A percentile compares a stretch with the other conserved stretches of the same genome.
Evolutionary conservation across 2,888 invertebrate genomes (phyloP).

Genomic region (Lampropteryx suffumata): DNA sequence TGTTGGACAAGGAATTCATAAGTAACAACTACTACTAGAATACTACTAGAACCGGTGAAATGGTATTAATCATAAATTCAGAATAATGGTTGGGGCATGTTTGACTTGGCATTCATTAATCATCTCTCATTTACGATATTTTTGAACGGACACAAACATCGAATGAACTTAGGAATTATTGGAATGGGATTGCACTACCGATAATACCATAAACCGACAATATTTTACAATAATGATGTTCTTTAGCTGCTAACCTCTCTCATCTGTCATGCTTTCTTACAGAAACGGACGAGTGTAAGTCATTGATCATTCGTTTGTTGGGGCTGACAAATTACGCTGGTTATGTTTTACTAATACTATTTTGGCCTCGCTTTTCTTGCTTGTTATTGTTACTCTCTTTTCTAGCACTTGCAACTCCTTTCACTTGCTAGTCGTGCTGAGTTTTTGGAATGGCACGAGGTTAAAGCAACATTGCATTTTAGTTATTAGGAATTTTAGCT

Average conservation of each 20-base stretch:
- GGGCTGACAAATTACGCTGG: slow-evolving; percentile 62
- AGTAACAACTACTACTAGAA: background rate
- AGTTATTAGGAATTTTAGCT: slow-evolving; percentile 9
- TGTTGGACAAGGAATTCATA: slow-evolving; percentile 16
- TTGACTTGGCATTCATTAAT: background rate
- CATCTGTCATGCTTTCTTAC: slow-evolving; percentile 80
- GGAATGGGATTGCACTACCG: slow-evolving; percentile 16
- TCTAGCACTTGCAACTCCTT: slow-evolving; percentile 20
- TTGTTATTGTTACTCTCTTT: slow-evolving; percentile 14
- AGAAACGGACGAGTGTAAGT: slow-evolving; percentile 82
- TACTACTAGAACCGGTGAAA: background rate
- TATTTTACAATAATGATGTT: slow-evolving; percentile 10
- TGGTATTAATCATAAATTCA: slow-evolving; percentile 1
- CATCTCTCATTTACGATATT: background rate
- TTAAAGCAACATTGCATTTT: slow-evolving; percentile 6
- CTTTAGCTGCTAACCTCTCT: slow-evolving; percentile 65
- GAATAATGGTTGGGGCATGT: slow-evolving; percentile 15
- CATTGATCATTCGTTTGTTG: slow-evolving; percentile 61
- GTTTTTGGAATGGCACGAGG: slow-evolving; percentile 23
- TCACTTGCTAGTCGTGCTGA: slow-evolving; percentile 25
- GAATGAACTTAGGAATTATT: slow-evolving; percentile 2
- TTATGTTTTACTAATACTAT: slow-evolving; percentile 59
- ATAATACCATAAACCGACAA: slow-evolving; percentile 4
- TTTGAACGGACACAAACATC: slow-evolving; percentile 2
- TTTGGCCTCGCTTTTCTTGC: slow-evolving; percentile 31